These are phyloP conservation scores for Synergus gifuensis DNA, from an alignment of 2,888 invertebrate species.

Conservation along the genomic window DNA sequence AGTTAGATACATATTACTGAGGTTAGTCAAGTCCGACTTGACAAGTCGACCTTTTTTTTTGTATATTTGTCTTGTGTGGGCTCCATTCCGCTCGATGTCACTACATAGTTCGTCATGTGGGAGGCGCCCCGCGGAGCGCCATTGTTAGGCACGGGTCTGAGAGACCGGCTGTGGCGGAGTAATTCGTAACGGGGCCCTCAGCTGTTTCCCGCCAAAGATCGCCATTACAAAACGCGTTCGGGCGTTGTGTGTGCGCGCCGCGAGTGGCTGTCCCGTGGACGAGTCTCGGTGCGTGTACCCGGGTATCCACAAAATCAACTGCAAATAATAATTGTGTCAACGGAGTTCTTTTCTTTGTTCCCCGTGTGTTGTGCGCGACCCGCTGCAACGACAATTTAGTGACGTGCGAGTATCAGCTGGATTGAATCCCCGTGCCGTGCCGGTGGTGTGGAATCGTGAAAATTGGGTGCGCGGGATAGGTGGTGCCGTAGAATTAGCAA, in stretches of 20 bases:
- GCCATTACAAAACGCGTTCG: slow-evolving; percentile 82
- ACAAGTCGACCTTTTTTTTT: too few species aligned
- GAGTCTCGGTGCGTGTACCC: slow-evolving; percentile 52
- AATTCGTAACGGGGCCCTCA: slow-evolving; percentile 78
- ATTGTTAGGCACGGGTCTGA: slow-evolving; percentile 33
- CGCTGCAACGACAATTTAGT: slow-evolving; percentile 6
- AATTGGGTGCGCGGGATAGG: slow-evolving; percentile 51
- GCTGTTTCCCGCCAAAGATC: slow-evolving; percentile 86
- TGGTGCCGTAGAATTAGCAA: slow-evolving; percentile 58
- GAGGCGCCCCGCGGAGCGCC: slow-evolving; percentile 22
- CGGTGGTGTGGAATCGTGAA: slow-evolving; percentile 45
- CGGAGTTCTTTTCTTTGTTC: background rate
- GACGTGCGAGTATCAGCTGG: slow-evolving; percentile 27
- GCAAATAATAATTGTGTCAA: background rate
- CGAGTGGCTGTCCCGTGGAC: slow-evolving; percentile 78
- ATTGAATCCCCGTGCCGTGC: slow-evolving; percentile 26
- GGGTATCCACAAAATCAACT: slow-evolving; percentile 45
- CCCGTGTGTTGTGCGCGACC: slow-evolving; percentile 4
- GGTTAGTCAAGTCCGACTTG: too few species aligned
- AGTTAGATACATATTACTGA: too few species aligned
- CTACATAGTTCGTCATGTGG: too few species aligned
- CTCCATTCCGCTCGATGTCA: background rate
- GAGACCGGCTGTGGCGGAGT: slow-evolving; percentile 65
- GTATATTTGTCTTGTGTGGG: too few species aligned
- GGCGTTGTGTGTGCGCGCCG: slow-evolving; percentile 78